Conservation (phyloP, 2,113 vertebrate genomes). For the Rhynchopsitta pachyrhyncha region DNA sequence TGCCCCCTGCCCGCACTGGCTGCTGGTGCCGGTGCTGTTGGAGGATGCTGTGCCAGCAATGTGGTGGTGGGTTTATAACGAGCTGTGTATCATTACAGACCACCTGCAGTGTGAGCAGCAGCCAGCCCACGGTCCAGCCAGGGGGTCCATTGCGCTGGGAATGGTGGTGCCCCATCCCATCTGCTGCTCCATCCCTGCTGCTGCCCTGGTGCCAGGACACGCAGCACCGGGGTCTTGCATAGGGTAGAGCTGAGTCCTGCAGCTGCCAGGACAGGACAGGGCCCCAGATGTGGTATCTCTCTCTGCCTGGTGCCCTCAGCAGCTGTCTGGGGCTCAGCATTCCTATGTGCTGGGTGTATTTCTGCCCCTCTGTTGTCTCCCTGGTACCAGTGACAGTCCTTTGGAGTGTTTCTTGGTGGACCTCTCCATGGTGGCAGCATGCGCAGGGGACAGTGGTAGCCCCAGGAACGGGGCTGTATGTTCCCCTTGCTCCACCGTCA, state of each 20-base stretch:
- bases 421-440: fast-evolving
- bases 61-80: fast-evolving
- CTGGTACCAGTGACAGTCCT: not conserved
- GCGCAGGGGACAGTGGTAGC: not conserved
- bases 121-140: not conserved
- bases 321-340: not conserved
- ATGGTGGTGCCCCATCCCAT: not conserved
- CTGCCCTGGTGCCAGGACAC: not conserved
- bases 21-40: not conserved
- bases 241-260: not conserved
- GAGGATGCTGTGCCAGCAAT: not conserved
- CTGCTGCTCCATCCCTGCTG: not conserved
- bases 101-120: not conserved
- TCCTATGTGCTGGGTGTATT: fast-evolving
- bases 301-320: not conserved
- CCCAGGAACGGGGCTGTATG: fast-evolving
- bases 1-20: not conserved
- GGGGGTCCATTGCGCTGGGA: not conserved
- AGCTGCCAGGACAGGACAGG: not conserved
- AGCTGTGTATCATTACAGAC: fast-evolving
- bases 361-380: fast-evolving
- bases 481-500: fast-evolving
- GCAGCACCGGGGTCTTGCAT: not conserved
- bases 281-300: fast-evolving
- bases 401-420: not conserved